Base-by-base conservation (phyloP, 2,797 vertebrate genomes). In the Myoxocephalus aenaeus region DNA sequence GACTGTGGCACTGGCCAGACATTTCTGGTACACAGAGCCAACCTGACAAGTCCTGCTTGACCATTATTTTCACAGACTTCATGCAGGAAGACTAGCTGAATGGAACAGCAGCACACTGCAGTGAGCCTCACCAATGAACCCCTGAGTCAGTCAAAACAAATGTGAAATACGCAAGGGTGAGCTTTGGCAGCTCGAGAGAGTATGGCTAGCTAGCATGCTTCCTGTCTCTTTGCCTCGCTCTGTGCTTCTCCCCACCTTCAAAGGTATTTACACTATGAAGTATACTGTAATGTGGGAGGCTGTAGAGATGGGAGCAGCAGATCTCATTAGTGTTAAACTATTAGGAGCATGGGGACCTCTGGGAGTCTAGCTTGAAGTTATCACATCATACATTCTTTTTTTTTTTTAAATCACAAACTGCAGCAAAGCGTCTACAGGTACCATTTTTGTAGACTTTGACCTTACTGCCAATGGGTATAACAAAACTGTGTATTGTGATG, bases 321-420 rank as follows among this genome's bases (percentile, higher is more conserved):
- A 91, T 91, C 90, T 92, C 88, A 93, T 93, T 93, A 92, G 91
- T 88, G 85, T 90, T 91, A 87, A 91, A 92, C 91, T 87, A 90
- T 91, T 89, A 91, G 82, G 81, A 90, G 76, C 84, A 87, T 22
- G 70, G 67, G 79, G 75, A 83, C 92, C 79, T 78, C 14, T 20
- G 90, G 87, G 89, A 89, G 50, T 83, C 77, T 70, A 77, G 68
- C 80, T 90, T 82, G 65, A 90, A 88, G 83, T 87, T 80, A 90
- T 83, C 82, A 87, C 70, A 86, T 84, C 71, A 83, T 77, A 86
- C 50, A 68, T 29, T 61, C 65, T 81, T 77, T 85, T 66, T 7
- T 14, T 57, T 18, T 44, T 68, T 54, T 81, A n/a, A n/a, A n/a
- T 79, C 69, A 85, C 65, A 85, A 84, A 81, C 65, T 80, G 68